Percentiles rank a stretch among this genome's conserved stretches.
These are phyloP conservation scores for Drosophila yooni DNA, from an alignment of 2,888 invertebrate species.

Conservation along the genomic window DNA sequence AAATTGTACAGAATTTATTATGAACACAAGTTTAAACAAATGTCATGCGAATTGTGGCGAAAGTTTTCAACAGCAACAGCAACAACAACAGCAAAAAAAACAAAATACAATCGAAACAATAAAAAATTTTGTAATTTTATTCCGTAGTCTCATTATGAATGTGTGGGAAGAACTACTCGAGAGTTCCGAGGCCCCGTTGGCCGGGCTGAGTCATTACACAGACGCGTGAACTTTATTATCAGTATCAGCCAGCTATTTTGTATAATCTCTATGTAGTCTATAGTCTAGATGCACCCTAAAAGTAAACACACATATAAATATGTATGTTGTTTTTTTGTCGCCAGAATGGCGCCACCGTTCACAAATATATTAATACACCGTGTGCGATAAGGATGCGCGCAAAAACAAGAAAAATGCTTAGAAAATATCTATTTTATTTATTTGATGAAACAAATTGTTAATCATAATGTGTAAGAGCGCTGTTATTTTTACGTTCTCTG, in stretches of 20 bases:
- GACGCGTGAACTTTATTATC: constrained; percentile 63
- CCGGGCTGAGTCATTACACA: constrained; percentile 57
- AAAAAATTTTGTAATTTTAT: constrained; percentile 51
- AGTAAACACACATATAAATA: not conserved
- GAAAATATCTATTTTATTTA: constrained; percentile 15
- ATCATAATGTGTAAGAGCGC: constrained; percentile 22
- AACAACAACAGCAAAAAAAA: constrained; percentile 9
- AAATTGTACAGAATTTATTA: constrained; percentile 70
- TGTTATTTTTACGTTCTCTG: not conserved
- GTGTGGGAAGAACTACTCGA: constrained; percentile 41
- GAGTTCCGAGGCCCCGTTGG: constrained; percentile 14
- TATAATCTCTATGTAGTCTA: constrained; percentile 9
- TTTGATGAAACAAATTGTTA: constrained; percentile 26
- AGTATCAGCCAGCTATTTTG: constrained; percentile 26
- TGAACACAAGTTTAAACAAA: constrained; percentile 67
- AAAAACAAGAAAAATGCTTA: constrained; percentile 3
- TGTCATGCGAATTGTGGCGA: constrained; percentile 68
- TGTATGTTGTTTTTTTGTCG: constrained; percentile 19
- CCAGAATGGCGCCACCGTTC: constrained; percentile 33
- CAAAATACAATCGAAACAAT: constrained; percentile 39
- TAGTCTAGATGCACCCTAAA: constrained; percentile 37
- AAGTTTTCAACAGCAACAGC: constrained; percentile 41
- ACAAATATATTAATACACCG: constrained; percentile 43
- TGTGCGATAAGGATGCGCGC: constrained; percentile 39
- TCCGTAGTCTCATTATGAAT: constrained; percentile 35